These are phyloP conservation scores for Thymallus thymallus DNA, from an alignment of 2,113 vertebrate genomes.

Conservation along the genomic window DNA sequence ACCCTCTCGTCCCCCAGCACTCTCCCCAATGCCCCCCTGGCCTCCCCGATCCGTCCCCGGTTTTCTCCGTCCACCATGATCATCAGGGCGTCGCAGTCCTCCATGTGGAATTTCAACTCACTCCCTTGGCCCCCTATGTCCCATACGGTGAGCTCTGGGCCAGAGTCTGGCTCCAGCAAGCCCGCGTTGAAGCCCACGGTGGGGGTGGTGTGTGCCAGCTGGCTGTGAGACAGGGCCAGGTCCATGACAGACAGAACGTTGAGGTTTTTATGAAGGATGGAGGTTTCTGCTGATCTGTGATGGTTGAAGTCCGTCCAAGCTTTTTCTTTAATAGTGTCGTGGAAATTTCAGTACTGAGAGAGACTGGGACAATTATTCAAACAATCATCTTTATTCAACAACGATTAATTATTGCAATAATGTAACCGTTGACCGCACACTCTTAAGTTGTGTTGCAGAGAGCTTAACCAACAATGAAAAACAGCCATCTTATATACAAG, in stretches of 20 bases:
- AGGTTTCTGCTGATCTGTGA: neutral
- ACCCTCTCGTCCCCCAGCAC: neutral
- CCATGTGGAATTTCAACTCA: no score
- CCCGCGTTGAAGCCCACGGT: neutral
- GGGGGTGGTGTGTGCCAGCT: neutral
- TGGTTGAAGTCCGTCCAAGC: neutral
- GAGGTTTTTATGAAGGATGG: neutral
- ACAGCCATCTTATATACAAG: no score
- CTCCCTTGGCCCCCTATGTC: neutral
- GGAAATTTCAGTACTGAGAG: no score
- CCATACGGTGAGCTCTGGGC: neutral
- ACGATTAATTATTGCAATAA: no score
- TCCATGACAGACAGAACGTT: slow-evolving; percentile 21
- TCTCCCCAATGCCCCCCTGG: neutral
- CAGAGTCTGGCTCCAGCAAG: neutral
- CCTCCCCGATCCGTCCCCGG: neutral
- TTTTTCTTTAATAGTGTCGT: neutral
- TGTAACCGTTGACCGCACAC: no score
- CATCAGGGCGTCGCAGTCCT: neutral
- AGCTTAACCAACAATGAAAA: no score
- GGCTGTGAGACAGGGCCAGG: neutral
- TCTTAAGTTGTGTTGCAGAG: no score
- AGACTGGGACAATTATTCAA: no score
- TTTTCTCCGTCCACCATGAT: neutral
- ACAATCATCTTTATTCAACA: no score